phyloP scores from a whole-genome alignment of 1,140 invertebrate genomes.

The Limonius californicus region DNA sequence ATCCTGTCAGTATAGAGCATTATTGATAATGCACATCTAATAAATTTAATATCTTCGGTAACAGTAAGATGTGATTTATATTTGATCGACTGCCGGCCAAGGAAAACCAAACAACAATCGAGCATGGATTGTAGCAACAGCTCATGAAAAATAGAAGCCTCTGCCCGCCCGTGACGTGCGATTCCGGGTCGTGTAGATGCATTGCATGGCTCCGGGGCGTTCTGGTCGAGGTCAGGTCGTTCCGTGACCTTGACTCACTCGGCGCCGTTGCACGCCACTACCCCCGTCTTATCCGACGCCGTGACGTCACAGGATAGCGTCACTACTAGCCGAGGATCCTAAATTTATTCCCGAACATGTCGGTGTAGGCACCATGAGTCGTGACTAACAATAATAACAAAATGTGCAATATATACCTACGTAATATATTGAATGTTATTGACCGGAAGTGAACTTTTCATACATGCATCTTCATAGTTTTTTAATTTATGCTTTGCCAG shows the following conservation, averaged over 20 bases:
- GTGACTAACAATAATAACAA: too few species aligned
- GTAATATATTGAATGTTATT: too few species aligned
- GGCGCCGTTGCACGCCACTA: neutral
- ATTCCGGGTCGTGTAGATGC: neutral
- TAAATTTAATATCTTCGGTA: too few species aligned
- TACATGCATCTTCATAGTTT: too few species aligned
- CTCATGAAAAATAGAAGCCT: neutral
- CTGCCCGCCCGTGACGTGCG: neutral
- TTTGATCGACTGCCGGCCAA: too few species aligned
- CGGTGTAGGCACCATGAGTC: too few species aligned
- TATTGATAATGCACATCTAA: too few species aligned
- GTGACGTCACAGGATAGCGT: neutral
- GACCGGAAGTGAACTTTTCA: too few species aligned
- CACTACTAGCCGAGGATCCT: neutral
- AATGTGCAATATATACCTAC: too few species aligned
- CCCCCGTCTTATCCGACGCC: neutral
- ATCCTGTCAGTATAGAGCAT: too few species aligned
- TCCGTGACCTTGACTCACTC: neutral
- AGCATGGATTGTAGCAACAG: neutral
- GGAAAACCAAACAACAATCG: neutral
- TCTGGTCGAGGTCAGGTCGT: neutral
- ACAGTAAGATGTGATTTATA: too few species aligned
- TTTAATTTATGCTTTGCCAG: too few species aligned
- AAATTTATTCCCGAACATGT: neutral
- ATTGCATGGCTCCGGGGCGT: neutral